A percentile compares a stretch with the other conserved stretches of the same genome.
Evolutionary conservation across 2,113 vertebrate species (phyloP).

Genomic region (Mesitornis unicolor): DNA sequence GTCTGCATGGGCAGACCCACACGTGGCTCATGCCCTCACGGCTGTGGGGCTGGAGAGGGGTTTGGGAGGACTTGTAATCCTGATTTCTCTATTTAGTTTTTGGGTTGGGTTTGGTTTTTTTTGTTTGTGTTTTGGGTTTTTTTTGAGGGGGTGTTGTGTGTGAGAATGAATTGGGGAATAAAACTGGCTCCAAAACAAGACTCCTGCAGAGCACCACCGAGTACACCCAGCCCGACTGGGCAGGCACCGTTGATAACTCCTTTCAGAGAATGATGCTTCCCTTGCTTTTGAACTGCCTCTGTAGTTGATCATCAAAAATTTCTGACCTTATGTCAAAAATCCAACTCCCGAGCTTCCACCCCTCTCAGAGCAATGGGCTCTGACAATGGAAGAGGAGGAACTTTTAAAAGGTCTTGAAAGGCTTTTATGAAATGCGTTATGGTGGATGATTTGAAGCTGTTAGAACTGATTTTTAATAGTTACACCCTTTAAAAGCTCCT

Average conservation of each 20-base stretch:
- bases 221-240: not conserved
- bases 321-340: not conserved
- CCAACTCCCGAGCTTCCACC: not conserved
- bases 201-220: not conserved
- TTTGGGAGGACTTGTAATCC: not conserved
- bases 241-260: not conserved
- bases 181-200: not conserved
- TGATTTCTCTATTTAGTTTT: not conserved
- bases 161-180: not conserved
- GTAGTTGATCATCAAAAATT: not conserved
- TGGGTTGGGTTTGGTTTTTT: not conserved
- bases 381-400: not conserved
- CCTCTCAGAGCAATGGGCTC: not conserved
- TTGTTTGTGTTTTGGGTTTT: not conserved
- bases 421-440: not conserved
- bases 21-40: not conserved
- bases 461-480: not conserved
- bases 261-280: not conserved
- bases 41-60: not conserved
- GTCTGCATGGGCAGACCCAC: fast-evolving
- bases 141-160: not conserved
- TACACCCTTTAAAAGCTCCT: not conserved
- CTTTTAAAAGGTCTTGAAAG: slow-evolving; percentile 1
- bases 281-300: not conserved
- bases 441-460: slow-evolving; percentile 5